Evolutionary conservation across 2,797 vertebrate species (phyloP), one percentile per base, ranked within the genome.

Genomic region (Hapalemur alaotrensis): DNA sequence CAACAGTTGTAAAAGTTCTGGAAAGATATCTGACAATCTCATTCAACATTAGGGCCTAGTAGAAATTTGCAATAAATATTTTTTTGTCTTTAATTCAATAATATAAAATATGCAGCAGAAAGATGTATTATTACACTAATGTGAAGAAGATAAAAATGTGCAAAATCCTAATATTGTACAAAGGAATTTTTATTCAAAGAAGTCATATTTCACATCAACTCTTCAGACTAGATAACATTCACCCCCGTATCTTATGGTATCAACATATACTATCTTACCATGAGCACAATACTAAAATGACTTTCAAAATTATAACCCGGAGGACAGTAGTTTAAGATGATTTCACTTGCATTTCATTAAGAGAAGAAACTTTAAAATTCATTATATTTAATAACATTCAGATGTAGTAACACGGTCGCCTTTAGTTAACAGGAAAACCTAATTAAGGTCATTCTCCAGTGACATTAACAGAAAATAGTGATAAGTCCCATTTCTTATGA

Each of bases 381-480:
- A 90, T 81, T 94, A 35, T 63, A 75, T 82, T 93, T 85, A 86
- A 89, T 96, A 91, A 52, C 22, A 83, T 91, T 50, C 63, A 75
- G 41, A n/a, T 65, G n/a, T 18, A 93, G 20, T 88, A 81, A 91
- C 87, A 96, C 84, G 59, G 91, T 94, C 91, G 63, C 61, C 69
- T 82, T 95, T 30, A 59, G 57, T 75, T 94, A 96, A 91, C 57
- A 93, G 52, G 88, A 75, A 91, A 94, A 94, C 23, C 46, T 93
- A 86, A 93, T 97, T 89, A 97, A 92, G 92, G 90, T 94, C 73
- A 88, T 87, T 96, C 46, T 93, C 63, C 52, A 92, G 75, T 90
- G 83, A 76, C 69, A 93, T 59, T 95, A 93, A 89, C 10, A 89
- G 75, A 94, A 93, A 52, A 12, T 22, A 90, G 69, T 84, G 76